Evolutionary conservation across 1,140 invertebrate species (phyloP).

Genomic region (Ceratina japonica): DNA sequence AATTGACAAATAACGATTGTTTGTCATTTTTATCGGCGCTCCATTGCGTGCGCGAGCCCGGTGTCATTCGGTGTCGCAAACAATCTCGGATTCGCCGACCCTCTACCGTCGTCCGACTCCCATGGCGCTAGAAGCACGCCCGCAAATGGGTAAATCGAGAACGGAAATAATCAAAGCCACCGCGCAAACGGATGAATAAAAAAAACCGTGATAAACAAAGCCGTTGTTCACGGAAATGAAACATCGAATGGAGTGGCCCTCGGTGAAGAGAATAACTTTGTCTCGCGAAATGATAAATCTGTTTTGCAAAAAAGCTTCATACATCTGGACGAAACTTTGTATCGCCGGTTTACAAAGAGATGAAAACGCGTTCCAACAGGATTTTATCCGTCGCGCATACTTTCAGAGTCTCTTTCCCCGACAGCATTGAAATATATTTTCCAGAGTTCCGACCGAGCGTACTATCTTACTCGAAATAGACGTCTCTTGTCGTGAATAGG

Average conservation of each 20-base stretch:
- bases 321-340: not conserved
- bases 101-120: not conserved
- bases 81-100: not conserved
- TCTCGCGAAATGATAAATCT: too few species aligned
- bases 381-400: not conserved
- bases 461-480: not conserved
- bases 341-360: not conserved
- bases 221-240: too few species aligned
- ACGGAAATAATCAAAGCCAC: not conserved
- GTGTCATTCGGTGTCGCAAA: not conserved
- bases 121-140: not conserved
- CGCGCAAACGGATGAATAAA: too few species aligned
- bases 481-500: not conserved
- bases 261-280: too few species aligned
- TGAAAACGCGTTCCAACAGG: not conserved
- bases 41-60: too few species aligned
- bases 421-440: not conserved
- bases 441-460: not conserved
- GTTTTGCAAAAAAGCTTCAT: too few species aligned
- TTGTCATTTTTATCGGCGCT: not conserved
- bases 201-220: too few species aligned
- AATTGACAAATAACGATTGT: slow-evolving; percentile 1
- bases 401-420: not conserved
- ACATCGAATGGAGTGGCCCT: too few species aligned
- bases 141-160: not conserved